Conservation (phyloP, 2,797 vertebrate genomes). For the Alcedo quadribrachys region DNA sequence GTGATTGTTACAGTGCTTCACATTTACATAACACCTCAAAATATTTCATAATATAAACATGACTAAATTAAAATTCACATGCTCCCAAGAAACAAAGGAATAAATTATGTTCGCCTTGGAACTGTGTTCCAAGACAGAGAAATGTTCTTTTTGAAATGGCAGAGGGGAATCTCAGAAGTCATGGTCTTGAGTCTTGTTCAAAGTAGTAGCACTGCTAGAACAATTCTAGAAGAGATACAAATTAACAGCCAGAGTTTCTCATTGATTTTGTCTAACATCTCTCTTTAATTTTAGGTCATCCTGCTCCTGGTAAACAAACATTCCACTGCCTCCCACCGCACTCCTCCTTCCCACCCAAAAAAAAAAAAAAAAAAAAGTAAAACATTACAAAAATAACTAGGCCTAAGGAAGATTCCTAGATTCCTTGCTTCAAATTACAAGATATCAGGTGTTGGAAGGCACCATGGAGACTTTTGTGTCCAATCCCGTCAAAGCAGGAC, state of each 20-base stretch:
- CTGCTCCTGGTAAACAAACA: not conserved
- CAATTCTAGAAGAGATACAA: not conserved
- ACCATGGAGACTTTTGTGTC: no score
- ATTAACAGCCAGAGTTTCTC: not conserved
- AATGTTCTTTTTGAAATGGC: not conserved
- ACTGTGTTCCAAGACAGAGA: not conserved
- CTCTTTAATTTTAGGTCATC: not conserved
- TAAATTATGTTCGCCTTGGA: not conserved
- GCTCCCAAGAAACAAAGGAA: slow-evolving; percentile 1
- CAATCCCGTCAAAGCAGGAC: no score
- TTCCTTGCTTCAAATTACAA: not conserved
- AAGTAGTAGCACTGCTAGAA: not conserved
- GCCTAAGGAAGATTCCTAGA: not conserved
- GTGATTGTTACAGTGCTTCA: not conserved
- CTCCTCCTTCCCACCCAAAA: no score
- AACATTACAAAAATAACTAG: not conserved
- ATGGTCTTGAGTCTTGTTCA: not conserved
- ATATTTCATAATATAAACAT: slow-evolving; percentile 16
- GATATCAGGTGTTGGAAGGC: no score
- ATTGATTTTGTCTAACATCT: not conserved
- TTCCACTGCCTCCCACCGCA: no score
- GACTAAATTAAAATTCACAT: slow-evolving; percentile 12
- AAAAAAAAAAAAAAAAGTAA: not conserved
- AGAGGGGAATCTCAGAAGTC: not conserved
- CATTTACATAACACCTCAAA: slow-evolving; percentile 19